Percentiles rank a stretch among this genome's conserved stretches.
Evolutionary conservation across 2,797 vertebrate genomes (phyloP).

Genomic region (Rousettus madagascariensis): DNA sequence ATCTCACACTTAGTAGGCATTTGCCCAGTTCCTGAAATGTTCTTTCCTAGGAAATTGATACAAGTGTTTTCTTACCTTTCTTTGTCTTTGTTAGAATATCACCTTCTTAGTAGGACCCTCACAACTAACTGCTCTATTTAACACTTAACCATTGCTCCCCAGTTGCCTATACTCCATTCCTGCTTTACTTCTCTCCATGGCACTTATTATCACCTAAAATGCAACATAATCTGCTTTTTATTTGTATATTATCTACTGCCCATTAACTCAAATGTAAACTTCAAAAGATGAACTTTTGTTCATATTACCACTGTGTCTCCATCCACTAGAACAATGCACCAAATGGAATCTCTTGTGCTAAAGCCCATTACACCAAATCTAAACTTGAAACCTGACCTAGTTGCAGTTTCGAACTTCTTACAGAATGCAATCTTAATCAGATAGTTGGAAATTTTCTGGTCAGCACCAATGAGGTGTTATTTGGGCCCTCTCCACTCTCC

Average conservation of each 20-base stretch:
- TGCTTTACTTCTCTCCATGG: neutral
- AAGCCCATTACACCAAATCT: neutral
- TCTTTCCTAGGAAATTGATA: neutral
- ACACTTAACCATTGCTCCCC: neutral
- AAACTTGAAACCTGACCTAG: neutral
- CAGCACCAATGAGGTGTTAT: neutral
- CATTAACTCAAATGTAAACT: neutral
- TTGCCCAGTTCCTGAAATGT: neutral
- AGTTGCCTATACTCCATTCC: neutral
- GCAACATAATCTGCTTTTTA: neutral
- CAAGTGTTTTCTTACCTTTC: neutral
- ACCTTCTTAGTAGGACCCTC: neutral
- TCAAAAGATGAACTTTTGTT: neutral
- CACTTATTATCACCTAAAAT: neutral
- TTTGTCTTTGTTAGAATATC: neutral
- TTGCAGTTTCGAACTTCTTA: neutral
- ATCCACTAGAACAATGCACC: neutral
- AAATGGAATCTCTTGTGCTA: neutral
- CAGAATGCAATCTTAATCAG: neutral
- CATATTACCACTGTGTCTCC: neutral
- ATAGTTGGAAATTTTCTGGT: neutral
- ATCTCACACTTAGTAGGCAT: neutral
- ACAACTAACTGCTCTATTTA: neutral
- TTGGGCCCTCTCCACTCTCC: neutral
- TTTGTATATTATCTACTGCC: neutral